Evolutionary conservation across 1,140 invertebrate genomes (phyloP).

Genomic region (Gryon sp.): DNA sequence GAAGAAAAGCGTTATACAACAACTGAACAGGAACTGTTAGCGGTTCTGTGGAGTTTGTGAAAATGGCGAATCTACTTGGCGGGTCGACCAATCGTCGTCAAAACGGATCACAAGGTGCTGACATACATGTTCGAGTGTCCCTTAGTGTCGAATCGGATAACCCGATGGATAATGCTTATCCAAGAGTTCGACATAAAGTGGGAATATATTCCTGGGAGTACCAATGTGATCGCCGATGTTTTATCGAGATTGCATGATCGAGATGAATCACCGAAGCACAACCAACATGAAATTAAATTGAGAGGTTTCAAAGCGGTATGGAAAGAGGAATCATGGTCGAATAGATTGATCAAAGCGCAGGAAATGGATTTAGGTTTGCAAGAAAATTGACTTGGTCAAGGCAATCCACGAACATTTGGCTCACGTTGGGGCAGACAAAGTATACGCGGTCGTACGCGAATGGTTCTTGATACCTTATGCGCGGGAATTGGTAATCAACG

Average conservation of each 20-base stretch:
- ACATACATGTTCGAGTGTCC: constrained; percentile 12
- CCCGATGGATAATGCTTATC: constrained; percentile 9
- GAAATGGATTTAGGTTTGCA: neutral
- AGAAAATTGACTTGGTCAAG: neutral
- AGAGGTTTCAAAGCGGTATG: neutral
- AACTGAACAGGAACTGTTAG: constrained; percentile 62
- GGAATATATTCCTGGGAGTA: constrained; percentile 8
- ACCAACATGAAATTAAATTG: neutral
- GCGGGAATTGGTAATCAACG: neutral
- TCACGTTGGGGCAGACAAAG: neutral
- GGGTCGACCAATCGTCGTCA: constrained; percentile 4
- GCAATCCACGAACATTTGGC: neutral
- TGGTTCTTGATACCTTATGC: neutral
- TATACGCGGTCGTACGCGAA: neutral
- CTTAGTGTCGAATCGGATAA: neutral
- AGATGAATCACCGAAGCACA: neutral
- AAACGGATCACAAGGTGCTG: constrained; percentile 17
- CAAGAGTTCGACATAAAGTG: constrained; percentile 2
- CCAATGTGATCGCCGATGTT: neutral
- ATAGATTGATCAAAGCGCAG: neutral
- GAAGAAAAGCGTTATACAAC: constrained; percentile 72
- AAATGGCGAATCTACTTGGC: constrained; percentile 9
- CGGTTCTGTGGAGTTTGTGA: constrained; percentile 6
- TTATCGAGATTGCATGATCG: neutral
- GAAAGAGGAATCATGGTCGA: neutral